Conservation (phyloP, 2,113 vertebrate species). For the Litocranius walleri region DNA sequence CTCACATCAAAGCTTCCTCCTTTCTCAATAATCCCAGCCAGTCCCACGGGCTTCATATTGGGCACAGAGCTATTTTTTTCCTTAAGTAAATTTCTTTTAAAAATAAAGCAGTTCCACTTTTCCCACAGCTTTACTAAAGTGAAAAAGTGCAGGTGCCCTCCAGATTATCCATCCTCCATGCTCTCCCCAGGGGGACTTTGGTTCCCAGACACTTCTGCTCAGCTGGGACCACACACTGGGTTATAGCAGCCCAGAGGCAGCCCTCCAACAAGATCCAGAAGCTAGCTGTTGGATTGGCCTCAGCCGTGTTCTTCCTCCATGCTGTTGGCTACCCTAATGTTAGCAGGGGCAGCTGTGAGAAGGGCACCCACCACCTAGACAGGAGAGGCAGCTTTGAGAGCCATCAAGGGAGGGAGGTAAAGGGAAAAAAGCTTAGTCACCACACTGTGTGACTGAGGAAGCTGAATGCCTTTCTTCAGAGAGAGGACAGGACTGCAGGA, state of each 20-base stretch:
- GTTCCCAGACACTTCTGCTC: background rate
- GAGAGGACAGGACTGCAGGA: background rate
- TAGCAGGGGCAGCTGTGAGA: background rate
- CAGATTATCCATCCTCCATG: accelerated
- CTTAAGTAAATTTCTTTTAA: background rate
- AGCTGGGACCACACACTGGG: background rate
- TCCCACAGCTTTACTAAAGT: background rate
- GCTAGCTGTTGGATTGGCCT: background rate
- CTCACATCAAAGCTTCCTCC: background rate
- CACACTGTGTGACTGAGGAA: background rate
- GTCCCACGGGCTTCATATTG: background rate
- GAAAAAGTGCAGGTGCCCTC: background rate
- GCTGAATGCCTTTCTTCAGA: background rate
- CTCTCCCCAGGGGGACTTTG: background rate
- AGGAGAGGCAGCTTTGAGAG: background rate
- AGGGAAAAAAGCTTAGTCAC: background rate
- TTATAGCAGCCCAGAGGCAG: too few species aligned
- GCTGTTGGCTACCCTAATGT: background rate
- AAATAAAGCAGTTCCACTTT: background rate
- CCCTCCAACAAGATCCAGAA: background rate
- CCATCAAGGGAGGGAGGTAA: too few species aligned
- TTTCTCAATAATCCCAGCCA: background rate
- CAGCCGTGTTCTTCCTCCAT: accelerated
- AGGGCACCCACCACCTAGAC: background rate
- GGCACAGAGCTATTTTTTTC: background rate